Conservation (phyloP, 2,888 invertebrate genomes). For the Eilema depressum region DNA sequence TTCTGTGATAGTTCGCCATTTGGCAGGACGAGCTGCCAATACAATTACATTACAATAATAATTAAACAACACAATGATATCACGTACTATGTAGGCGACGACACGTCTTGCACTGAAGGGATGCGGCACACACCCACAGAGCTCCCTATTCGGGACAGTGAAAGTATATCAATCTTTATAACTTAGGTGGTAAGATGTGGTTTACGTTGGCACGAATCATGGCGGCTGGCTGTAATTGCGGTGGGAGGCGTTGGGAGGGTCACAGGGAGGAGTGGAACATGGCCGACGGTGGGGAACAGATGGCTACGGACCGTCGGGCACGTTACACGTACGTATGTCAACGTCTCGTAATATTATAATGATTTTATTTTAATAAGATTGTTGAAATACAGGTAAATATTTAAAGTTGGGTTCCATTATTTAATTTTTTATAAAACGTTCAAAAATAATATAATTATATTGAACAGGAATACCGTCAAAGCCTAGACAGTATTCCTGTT, state of each 20-base stretch:
- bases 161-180: slow-evolving; percentile 81
- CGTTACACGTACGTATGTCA: slow-evolving; percentile 57
- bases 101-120: slow-evolving; percentile 74
- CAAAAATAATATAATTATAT: no score
- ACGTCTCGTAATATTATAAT: slow-evolving; percentile 28
- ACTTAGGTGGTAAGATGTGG: slow-evolving; percentile 70
- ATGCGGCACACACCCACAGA: slow-evolving; percentile 73
- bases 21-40: slow-evolving; percentile 56
- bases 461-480: no score
- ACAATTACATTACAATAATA: slow-evolving; percentile 58
- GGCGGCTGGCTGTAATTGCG: slow-evolving; percentile 75
- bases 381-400: not conserved
- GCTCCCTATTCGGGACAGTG: slow-evolving; percentile 55
- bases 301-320: slow-evolving; percentile 69
- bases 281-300: slow-evolving; percentile 82
- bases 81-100: slow-evolving; percentile 77
- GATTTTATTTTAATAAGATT: not conserved
- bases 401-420: not conserved
- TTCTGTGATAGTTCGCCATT: not conserved
- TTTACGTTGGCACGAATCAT: slow-evolving; percentile 69
- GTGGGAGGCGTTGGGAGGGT: slow-evolving; percentile 84
- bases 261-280: slow-evolving; percentile 82
- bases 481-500: not conserved
- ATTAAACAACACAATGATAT: slow-evolving; percentile 60
- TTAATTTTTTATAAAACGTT: not conserved